Percentiles rank a stretch among this genome's conserved stretches.
Conservation (phyloP, 2,888 invertebrate genomes). For the Deroplatys truncata region DNA sequence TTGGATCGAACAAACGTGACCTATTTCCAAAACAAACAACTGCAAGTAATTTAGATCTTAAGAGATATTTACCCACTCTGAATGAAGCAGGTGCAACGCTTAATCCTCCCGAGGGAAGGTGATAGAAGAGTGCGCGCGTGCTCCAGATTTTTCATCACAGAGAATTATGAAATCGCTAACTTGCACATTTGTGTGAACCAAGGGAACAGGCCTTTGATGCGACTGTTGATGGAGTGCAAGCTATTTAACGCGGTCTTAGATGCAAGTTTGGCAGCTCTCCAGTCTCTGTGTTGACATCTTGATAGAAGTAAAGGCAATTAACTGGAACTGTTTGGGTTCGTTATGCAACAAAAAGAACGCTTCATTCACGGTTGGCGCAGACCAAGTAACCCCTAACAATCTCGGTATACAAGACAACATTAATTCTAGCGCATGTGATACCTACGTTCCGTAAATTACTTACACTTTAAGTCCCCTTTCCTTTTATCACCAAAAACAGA, state of each 20-base stretch:
- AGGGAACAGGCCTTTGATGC: not conserved
- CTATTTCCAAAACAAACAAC: too few relatives aligned
- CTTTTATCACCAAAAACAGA: not conserved
- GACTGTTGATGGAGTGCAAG: not conserved
- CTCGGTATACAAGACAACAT: not conserved
- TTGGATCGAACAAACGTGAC: too few relatives aligned
- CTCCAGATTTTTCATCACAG: too few relatives aligned
- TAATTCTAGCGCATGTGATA: not conserved
- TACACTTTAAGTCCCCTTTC: not conserved
- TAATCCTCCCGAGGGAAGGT: not conserved
- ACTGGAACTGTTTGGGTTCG: not conserved
- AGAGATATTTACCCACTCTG: too few relatives aligned
- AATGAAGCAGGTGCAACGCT: not conserved
- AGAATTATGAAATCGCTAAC: not conserved
- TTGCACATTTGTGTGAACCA: not conserved
- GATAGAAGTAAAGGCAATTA: conserved; percentile 6
- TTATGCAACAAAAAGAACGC: not conserved
- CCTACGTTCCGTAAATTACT: not conserved
- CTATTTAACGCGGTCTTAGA: not conserved
- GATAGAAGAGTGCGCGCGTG: too few relatives aligned
- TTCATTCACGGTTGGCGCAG: not conserved
- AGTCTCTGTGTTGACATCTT: conserved; percentile 1
- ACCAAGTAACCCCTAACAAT: too few relatives aligned
- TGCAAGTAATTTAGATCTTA: too few relatives aligned
- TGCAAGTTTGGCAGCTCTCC: not conserved